Conservation (phyloP, 2,888 invertebrate species). For the Anagyrus pseudococci region DNA sequence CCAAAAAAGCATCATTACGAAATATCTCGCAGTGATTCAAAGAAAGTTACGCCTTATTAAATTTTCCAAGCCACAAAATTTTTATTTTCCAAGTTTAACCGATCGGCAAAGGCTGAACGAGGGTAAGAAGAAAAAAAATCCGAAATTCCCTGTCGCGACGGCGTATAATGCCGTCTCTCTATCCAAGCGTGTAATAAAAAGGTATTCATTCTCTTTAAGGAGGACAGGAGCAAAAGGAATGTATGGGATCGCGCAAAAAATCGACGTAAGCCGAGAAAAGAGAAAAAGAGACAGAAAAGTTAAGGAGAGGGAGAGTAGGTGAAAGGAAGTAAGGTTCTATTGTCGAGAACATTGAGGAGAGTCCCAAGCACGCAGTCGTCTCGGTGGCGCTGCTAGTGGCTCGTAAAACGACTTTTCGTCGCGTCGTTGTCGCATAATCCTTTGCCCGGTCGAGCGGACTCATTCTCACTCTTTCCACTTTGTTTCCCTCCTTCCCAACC, state of each 20-base stretch:
- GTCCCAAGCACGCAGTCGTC: neutral
- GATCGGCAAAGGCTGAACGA: no score
- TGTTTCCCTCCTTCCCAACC: constrained; percentile 2
- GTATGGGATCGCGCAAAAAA: neutral
- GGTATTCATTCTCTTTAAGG: constrained; percentile 16
- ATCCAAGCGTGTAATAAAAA: constrained; percentile 10
- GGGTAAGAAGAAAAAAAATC: no score
- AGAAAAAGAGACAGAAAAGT: constrained; percentile 2
- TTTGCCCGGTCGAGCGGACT: constrained; percentile 19
- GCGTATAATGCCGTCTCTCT: no score
- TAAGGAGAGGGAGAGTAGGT: neutral
- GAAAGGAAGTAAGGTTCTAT: constrained; percentile 10
- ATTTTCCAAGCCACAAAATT: no score
- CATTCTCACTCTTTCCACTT: constrained; percentile 2
- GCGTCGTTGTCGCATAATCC: constrained; percentile 27
- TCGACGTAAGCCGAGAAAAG: neutral
- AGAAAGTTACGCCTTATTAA: no score
- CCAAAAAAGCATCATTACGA: no score
- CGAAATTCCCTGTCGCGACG: no score
- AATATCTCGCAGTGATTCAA: no score
- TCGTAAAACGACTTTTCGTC: constrained; percentile 20
- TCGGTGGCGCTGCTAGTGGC: neutral
- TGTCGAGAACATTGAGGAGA: no score
- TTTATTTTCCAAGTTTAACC: no score
- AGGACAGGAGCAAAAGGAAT: constrained; percentile 4